Base-by-base conservation (phyloP, 2,888 invertebrate genomes). In the Pollenia griseotomentosa region DNA sequence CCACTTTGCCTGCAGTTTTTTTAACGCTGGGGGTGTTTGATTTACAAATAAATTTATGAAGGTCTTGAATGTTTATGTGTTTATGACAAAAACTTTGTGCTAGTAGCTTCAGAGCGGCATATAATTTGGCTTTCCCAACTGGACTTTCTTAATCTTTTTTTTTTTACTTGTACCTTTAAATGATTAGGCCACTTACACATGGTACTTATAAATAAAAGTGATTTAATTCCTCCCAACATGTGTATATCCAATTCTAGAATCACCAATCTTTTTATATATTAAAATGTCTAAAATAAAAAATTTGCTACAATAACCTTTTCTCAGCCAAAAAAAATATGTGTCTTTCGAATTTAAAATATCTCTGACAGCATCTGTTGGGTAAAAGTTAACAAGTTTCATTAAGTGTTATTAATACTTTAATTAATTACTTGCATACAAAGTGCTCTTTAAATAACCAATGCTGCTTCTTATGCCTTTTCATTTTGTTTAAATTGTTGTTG, bases 371-470 rank as follows among this genome's bases (percentile, higher is more conserved):
- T 70, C 68, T 84, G 84, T 68, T 81, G 84, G 73, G 61, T 83
- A 84, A 78, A 87, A 87, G 81, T 84, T 84, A 87, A 87, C 81
- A 87, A 87, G 84, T 84, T 87, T 80, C 87, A 84, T 87, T 84
- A 87, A 84, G 87, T 87, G 87, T 81, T 84, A 87, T 87, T 87
- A 87, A 87, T 87, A 87, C 87, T 87, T 87, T 87, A 87, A 87
- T 87, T 87, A 87, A 87, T 87, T 87, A 87, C 84, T 87, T 87
- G 87, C 87, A 84, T 87, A 87, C 87, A 87, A 87, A 87, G 87
- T 84, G 81, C 78, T 51, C 55, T 77, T 87, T 84, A 84, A 87
- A 84, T 81, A 84, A 78, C 86, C 84, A 68, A 51, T 74, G 66
- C 61, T 73, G 63, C 46, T 73, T 42, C 59, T 51, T 33, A 6